phyloP scores from a whole-genome alignment of 2,888 invertebrate genomes.

The Drosophila tripunctata region DNA sequence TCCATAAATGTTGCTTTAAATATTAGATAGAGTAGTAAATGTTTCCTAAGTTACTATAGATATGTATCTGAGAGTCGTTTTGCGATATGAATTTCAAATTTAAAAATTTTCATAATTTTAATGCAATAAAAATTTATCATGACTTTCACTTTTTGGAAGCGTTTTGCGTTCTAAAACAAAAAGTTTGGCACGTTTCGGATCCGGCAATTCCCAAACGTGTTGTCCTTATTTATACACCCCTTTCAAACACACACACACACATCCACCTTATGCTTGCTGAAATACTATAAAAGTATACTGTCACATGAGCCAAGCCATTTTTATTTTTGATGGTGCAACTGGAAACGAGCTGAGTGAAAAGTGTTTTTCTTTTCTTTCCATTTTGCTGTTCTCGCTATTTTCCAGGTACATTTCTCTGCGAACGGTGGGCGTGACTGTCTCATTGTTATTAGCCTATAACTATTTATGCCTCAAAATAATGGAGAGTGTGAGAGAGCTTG shows the following conservation, averaged over 20 bases:
- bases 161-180: slow-evolving; percentile 11
- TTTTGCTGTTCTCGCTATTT: neutral
- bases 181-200: slow-evolving; percentile 38
- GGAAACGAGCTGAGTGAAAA: slow-evolving; percentile 21
- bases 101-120: slow-evolving; percentile 45
- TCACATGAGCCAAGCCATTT: slow-evolving; percentile 15
- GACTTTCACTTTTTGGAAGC: slow-evolving; percentile 37
- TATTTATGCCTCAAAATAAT: neutral
- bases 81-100: slow-evolving; percentile 33
- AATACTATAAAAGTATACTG: neutral
- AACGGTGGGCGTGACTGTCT: neutral
- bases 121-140: slow-evolving; percentile 43
- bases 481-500: neutral
- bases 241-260: neutral
- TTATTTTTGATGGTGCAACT: slow-evolving; percentile 9
- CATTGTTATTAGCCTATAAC: slow-evolving; percentile 19
- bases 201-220: slow-evolving; percentile 39
- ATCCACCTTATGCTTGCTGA: neutral
- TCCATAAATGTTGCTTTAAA: slow-evolving; percentile 2
- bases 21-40: neutral
- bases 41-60: neutral
- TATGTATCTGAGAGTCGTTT: slow-evolving; percentile 5
- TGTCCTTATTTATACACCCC: slow-evolving; percentile 15
- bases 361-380: slow-evolving; percentile 5
- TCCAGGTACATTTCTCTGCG: neutral